Conservation (phyloP, 2,113 vertebrate genomes). For the Aythya baeri region DNA sequence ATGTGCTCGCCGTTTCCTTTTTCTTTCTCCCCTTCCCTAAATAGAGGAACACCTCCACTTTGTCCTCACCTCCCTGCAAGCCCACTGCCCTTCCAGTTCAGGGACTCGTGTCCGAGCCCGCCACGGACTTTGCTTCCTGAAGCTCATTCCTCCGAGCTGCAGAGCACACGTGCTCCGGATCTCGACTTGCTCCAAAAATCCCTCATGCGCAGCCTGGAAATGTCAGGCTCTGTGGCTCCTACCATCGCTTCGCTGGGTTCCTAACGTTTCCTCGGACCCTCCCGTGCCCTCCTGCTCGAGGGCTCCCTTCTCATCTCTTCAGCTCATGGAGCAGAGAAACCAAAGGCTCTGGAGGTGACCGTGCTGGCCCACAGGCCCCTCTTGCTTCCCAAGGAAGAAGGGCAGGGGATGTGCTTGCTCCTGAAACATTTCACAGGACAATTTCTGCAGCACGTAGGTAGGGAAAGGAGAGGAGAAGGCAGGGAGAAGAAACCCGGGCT, state of each 20-base stretch:
- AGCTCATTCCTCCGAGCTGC: neutral
- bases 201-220: neutral
- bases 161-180: neutral
- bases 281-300: neutral
- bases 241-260: neutral
- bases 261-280: neutral
- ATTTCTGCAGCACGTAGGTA: neutral
- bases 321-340: neutral
- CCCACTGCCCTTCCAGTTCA: neutral
- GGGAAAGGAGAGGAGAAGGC: neutral
- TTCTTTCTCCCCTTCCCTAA: neutral
- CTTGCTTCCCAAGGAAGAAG: fast-evolving
- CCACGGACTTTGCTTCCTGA: neutral
- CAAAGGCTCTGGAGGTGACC: neutral
- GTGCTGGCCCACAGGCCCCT: neutral
- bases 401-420: fast-evolving
- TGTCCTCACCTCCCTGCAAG: neutral
- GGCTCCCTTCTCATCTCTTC: neutral
- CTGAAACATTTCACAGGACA: fast-evolving
- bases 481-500: fast-evolving
- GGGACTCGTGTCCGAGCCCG: neutral
- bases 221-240: neutral
- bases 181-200: neutral
- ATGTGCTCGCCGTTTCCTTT: neutral
- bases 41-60: neutral